These are phyloP conservation scores for Leuciscus idus DNA, from an alignment of 2,113 vertebrate genomes.

Conservation along the genomic window DNA sequence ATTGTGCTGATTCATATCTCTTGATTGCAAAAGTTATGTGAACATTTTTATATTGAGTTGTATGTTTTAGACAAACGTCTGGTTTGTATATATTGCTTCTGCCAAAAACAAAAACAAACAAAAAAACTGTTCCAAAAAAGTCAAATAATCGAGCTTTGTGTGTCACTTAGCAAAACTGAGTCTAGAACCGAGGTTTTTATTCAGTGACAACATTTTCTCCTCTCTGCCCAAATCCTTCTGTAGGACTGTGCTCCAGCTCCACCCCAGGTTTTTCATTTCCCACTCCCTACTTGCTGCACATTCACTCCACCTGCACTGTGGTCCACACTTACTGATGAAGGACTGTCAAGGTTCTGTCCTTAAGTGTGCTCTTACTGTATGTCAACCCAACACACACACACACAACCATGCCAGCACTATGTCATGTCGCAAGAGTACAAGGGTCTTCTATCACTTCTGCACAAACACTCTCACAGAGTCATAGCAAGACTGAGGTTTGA, in stretches of 20 bases:
- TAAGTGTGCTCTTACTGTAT: neutral
- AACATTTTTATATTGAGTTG: neutral
- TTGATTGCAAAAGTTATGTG: neutral
- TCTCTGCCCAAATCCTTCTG: neutral
- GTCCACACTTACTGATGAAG: slow-evolving; percentile 2
- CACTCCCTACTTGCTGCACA: neutral
- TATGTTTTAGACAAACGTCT: neutral
- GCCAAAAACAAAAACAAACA: neutral
- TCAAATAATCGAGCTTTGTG: neutral
- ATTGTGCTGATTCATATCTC: neutral
- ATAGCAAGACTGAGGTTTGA: slow-evolving; percentile 23
- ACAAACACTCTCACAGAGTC: neutral
- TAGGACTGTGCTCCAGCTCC: neutral
- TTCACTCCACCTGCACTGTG: neutral
- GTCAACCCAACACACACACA: neutral
- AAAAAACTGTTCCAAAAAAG: neutral
- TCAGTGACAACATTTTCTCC: neutral
- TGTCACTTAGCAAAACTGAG: neutral
- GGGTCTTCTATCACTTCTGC: neutral
- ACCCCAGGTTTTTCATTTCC: slow-evolving; percentile 1
- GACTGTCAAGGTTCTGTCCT: neutral
- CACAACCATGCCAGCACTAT: neutral
- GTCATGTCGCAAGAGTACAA: slow-evolving; percentile 13
- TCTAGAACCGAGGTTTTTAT: neutral
- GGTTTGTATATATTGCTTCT: neutral